Conservation (phyloP, 1,140 invertebrate species). For the Temnothorax longispinosus region DNA sequence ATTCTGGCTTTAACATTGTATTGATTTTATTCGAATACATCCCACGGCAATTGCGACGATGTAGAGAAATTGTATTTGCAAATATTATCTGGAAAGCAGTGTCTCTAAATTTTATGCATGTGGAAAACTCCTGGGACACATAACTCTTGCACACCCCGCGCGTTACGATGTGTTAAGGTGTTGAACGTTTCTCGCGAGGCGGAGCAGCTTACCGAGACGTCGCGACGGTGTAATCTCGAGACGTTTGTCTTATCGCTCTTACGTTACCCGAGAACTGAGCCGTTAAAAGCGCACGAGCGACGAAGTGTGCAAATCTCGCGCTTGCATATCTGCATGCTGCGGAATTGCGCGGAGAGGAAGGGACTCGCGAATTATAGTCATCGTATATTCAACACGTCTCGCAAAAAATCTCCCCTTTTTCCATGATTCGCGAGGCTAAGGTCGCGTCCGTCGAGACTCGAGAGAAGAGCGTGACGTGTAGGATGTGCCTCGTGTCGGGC, state of each 20-base stretch:
- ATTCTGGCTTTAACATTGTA: neutral
- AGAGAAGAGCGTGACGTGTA: neutral
- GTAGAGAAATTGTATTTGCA: neutral
- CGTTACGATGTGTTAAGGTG: neutral
- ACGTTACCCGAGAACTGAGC: conserved; percentile 25
- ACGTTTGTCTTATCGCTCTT: conserved; percentile 56
- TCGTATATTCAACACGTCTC: neutral
- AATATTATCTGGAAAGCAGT: neutral
- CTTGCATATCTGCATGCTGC: neutral
- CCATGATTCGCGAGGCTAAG: neutral
- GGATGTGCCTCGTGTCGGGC: neutral
- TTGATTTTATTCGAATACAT: neutral
- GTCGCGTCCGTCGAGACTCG: no score
- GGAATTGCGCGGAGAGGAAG: neutral
- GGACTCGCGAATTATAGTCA: conserved; percentile 8
- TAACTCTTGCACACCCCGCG: neutral
- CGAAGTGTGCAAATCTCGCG: conserved; percentile 14
- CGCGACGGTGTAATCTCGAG: conserved; percentile 39
- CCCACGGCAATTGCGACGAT: neutral
- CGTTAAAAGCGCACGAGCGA: conserved; percentile 28
- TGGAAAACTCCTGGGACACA: neutral
- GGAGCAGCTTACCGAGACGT: conserved; percentile 20
- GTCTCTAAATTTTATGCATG: neutral
- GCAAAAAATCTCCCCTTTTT: neutral
- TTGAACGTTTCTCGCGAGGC: conserved; percentile 31